A percentile compares a stretch with the other conserved stretches of the same genome.
These are phyloP conservation scores for Drosophila putrida DNA, from an alignment of 2,888 invertebrate genomes.

Conservation along the genomic window DNA sequence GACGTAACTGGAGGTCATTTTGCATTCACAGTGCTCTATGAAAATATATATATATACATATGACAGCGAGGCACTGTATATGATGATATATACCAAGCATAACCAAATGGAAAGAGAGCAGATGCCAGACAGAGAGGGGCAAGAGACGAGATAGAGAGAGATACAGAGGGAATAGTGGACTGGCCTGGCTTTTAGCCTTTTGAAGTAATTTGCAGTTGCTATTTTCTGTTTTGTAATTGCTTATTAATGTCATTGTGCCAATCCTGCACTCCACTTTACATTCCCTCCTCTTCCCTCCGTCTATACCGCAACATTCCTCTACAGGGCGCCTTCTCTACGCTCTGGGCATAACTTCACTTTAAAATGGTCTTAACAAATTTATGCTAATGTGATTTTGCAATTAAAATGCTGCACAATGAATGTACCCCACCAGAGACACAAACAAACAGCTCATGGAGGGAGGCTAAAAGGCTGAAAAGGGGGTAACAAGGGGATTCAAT, in stretches of 20 bases:
- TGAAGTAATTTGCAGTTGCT: conserved; percentile 81
- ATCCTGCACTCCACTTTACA: conserved; percentile 20
- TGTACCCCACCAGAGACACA: conserved; percentile 36
- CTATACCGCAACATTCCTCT: background rate
- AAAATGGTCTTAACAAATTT: conserved; percentile 80
- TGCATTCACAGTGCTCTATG: conserved; percentile 54
- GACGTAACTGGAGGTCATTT: conserved; percentile 71
- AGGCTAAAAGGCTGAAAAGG: background rate
- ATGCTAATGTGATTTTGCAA: conserved; percentile 82
- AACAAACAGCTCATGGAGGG: background rate
- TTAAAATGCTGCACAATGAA: conserved; percentile 69
- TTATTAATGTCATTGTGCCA: conserved; percentile 78
- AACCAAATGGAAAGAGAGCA: conserved; percentile 7
- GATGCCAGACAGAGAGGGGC: conserved; percentile 11
- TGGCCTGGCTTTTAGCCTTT: conserved; percentile 64
- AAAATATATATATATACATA: conserved; percentile 67
- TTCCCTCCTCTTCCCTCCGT: background rate
- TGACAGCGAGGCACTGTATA: conserved; percentile 46
- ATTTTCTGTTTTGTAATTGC: conserved; percentile 78
- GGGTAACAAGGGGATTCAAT: conserved; percentile 13
- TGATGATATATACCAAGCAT: conserved; percentile 56
- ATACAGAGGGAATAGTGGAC: conserved; percentile 17
- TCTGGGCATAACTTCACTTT: conserved; percentile 67
- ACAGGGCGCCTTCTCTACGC: conserved; percentile 18
- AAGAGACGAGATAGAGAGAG: conserved; percentile 8